These are phyloP conservation scores for Holothuria scabra DNA, from an alignment of 53 echinoderm and acorn worm species.

Conservation along the genomic window DNA sequence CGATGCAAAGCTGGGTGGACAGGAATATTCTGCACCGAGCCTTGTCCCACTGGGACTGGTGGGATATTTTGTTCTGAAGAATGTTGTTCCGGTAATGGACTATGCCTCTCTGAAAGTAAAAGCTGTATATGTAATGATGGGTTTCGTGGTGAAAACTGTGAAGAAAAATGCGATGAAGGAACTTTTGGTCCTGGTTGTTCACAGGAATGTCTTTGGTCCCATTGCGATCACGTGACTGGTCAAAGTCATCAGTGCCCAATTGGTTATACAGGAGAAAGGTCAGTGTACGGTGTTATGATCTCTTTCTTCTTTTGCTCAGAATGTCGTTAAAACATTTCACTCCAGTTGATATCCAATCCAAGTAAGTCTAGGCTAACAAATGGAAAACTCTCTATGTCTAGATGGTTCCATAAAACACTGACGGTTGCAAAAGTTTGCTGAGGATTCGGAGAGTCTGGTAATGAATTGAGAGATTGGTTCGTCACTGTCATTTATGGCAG, in stretches of 20 bases:
- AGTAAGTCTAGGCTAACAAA: too few relatives aligned
- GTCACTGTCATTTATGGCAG: too few relatives aligned
- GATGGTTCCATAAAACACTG: too few relatives aligned
- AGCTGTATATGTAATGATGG: slow-evolving; percentile 31
- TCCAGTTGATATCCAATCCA: too few relatives aligned
- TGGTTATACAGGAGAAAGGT: slow-evolving; percentile 41
- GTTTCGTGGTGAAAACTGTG: slow-evolving; percentile 15
- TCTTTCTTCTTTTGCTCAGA: too few relatives aligned
- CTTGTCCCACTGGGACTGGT: slow-evolving; percentile 11
- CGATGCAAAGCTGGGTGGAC: slow-evolving; percentile 20
- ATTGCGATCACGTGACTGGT: slow-evolving; percentile 46
- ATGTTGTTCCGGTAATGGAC: slow-evolving; percentile 24
- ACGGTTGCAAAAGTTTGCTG: too few relatives aligned
- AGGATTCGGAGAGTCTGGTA: too few relatives aligned
- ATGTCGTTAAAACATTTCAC: too few relatives aligned
- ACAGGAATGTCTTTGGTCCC: background rate
- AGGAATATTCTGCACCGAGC: slow-evolving; percentile 35
- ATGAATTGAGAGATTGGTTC: too few relatives aligned
- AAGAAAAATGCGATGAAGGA: background rate
- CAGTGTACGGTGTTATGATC: background rate
- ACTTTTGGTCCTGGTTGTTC: slow-evolving; percentile 23
- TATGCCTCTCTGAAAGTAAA: background rate
- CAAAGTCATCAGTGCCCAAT: slow-evolving; percentile 14
- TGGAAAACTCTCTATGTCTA: too few relatives aligned
- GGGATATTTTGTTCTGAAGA: background rate